A percentile compares a stretch with the other conserved stretches of the same genome.
phyloP scores from a whole-genome alignment of 64 coral and sea anemone genomes.

The Montipora efflorescens region DNA sequence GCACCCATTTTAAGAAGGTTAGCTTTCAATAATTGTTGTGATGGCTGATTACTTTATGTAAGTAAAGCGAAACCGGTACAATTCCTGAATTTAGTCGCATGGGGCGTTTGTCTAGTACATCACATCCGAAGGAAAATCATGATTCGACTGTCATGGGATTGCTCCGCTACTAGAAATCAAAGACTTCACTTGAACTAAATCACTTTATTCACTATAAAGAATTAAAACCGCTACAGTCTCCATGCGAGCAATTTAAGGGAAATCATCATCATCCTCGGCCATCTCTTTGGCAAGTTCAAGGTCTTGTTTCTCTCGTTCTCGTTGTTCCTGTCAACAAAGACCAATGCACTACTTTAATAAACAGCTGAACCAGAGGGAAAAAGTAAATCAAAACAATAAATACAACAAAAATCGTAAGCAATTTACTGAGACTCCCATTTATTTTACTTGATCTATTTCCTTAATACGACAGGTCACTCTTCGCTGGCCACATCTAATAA shows the following conservation, averaged over 20 bases:
- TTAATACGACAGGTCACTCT: too few relatives aligned
- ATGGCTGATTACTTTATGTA: too few relatives aligned
- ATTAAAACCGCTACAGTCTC: not conserved
- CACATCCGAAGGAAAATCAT: too few relatives aligned
- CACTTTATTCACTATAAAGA: slow-evolving; percentile 12
- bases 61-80: too few relatives aligned
- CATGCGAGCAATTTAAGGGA: slow-evolving; percentile 39
- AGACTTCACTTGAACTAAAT: not conserved
- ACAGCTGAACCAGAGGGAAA: not conserved
- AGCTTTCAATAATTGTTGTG: too few relatives aligned
- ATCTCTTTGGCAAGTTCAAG: slow-evolving; percentile 85
- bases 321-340: slow-evolving; percentile 60
- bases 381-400: not conserved
- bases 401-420: too few relatives aligned
- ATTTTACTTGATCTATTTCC: too few relatives aligned
- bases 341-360: not conserved
- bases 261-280: slow-evolving; percentile 86
- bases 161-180: too few relatives aligned
- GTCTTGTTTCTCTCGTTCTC: slow-evolving; percentile 84
- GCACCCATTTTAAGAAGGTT: too few relatives aligned
- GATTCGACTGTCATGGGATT: not conserved
- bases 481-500: too few relatives aligned
- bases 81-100: too few relatives aligned
- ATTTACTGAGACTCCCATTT: not conserved
- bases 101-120: too few relatives aligned